phyloP scores from a whole-genome alignment of 2,888 invertebrate species.

The Agonopterix heracliana region DNA sequence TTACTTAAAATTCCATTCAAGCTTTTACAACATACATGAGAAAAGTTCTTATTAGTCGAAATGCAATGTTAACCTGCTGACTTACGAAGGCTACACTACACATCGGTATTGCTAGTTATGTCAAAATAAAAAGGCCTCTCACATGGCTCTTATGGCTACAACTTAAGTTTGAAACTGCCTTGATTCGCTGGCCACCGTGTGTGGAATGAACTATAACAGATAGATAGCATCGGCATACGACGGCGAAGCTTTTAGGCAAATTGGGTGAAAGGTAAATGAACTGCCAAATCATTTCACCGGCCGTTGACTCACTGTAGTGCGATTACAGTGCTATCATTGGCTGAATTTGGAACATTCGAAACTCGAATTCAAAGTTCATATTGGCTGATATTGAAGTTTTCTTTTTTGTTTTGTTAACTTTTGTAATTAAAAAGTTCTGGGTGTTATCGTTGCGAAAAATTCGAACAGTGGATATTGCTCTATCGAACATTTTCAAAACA shows the following conservation, averaged over 20 bases:
- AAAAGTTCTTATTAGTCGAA: conserved; percentile 1
- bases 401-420: neutral
- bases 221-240: conserved; percentile 28
- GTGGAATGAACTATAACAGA: too few relatives aligned
- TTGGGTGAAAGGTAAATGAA: conserved; percentile 65
- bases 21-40: neutral
- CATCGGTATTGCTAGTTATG: too few relatives aligned
- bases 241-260: conserved; percentile 47
- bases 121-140: too few relatives aligned
- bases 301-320: conserved; percentile 46
- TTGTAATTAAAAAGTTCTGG: too few relatives aligned
- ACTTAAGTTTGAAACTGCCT: too few relatives aligned
- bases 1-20: neutral
- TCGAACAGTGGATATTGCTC: too few relatives aligned
- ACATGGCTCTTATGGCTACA: too few relatives aligned
- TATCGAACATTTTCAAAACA: too few relatives aligned
- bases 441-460: too few relatives aligned
- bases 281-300: conserved; percentile 54
- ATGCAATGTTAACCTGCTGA: conserved; percentile 24
- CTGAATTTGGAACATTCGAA: conserved; percentile 48
- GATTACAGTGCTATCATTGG: conserved; percentile 55
- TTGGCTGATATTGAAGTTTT: neutral
- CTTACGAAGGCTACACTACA: conserved; percentile 11
- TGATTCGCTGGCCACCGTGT: too few relatives aligned
- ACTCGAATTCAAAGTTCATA: conserved; percentile 18